Evolutionary conservation across 2,797 vertebrate species (phyloP).

Genomic region (Loris lydekkerianus): DNA sequence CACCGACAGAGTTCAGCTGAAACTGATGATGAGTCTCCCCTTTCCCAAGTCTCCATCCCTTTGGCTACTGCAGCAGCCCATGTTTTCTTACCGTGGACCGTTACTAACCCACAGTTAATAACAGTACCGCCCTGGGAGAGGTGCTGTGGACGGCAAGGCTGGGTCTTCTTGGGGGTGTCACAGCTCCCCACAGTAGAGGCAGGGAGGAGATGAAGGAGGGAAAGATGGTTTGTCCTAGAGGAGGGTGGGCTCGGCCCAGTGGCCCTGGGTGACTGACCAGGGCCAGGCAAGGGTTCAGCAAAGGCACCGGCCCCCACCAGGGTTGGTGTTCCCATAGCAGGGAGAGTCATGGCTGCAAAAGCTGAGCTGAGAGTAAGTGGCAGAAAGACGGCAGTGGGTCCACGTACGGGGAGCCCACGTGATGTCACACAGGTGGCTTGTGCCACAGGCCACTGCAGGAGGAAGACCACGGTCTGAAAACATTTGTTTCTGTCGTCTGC

Average conservation of each 20-base stretch:
- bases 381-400: rapidly evolving
- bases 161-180: rapidly evolving
- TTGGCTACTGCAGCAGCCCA: rapidly evolving
- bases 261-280: background rate
- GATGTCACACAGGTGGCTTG: rapidly evolving
- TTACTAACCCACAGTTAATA: rapidly evolving
- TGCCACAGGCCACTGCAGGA: rapidly evolving
- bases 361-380: rapidly evolving
- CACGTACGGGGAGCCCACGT: background rate
- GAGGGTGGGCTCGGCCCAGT: background rate
- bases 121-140: rapidly evolving
- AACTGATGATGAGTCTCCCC: too few relatives aligned
- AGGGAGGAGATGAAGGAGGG: rapidly evolving
- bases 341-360: background rate
- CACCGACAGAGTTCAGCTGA: rapidly evolving
- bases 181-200: rapidly evolving
- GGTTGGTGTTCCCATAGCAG: background rate
- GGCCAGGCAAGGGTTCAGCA: rapidly evolving
- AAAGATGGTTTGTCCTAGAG: background rate
- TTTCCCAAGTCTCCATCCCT: rapidly evolving
- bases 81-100: rapidly evolving
- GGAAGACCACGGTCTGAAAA: rapidly evolving
- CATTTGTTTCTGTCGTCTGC: rapidly evolving
- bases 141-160: rapidly evolving
- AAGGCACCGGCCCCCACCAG: rapidly evolving